Evolutionary conservation across 2,888 invertebrate genomes (phyloP).

Genomic region (Griposia aprilina): DNA sequence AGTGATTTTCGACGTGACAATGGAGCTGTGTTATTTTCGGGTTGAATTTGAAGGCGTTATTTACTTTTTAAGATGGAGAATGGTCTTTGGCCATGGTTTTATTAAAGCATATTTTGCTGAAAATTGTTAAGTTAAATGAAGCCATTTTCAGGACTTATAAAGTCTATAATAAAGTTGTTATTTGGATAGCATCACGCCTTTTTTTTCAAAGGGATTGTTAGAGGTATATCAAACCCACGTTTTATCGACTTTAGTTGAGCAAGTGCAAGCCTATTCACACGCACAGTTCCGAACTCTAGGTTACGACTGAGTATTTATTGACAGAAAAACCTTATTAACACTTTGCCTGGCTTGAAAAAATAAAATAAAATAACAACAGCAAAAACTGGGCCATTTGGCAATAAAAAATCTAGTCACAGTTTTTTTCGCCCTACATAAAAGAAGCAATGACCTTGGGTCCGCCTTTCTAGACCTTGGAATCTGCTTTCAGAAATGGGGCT

Average conservation of each 20-base stretch:
- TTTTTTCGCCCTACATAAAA: conserved; percentile 4
- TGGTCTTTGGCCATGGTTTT: neutral
- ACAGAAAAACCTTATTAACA: neutral
- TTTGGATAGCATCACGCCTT: neutral
- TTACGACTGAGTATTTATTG: neutral
- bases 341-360: neutral
- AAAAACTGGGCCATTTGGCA: neutral
- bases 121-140: neutral
- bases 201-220: neutral
- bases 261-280: neutral
- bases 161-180: neutral
- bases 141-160: neutral
- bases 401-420: neutral
- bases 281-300: neutral
- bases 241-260: neutral
- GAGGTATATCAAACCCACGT: neutral
- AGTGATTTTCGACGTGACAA: conserved; percentile 64
- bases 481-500: neutral
- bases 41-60: conserved; percentile 45
- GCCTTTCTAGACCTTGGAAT: neutral
- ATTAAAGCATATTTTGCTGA: neutral
- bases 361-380: neutral
- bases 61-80: conserved; percentile 14
- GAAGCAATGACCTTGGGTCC: conserved; percentile 4
- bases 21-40: conserved; percentile 54